Conservation (phyloP, 2,797 vertebrate genomes). For the Myripristis jacobus region DNA sequence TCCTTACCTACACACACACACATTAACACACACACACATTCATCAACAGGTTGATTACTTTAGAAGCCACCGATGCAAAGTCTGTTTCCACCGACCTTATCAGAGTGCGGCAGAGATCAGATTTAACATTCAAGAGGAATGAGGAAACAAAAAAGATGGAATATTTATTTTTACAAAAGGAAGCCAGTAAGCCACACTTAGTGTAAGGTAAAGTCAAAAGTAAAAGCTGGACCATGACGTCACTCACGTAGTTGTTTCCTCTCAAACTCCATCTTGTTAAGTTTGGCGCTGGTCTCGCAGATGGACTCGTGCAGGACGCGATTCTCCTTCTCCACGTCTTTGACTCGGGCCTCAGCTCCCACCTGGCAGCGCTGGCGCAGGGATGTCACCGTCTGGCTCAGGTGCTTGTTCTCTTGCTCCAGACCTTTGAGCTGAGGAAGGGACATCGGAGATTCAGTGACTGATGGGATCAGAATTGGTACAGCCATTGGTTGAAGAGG, state of each 20-base stretch:
- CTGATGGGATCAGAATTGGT: not conserved
- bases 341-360: conserved; percentile 93
- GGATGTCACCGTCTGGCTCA: conserved; percentile 91
- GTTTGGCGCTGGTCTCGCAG: conserved; percentile 92
- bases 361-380: conserved; percentile 95
- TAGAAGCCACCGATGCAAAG: not conserved
- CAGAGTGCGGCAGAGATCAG: no score
- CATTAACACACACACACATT: not conserved
- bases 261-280: conserved; percentile 96
- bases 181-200: not conserved
- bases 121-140: not conserved
- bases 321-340: conserved; percentile 97
- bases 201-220: no score
- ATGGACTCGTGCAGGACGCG: conserved; percentile 96
- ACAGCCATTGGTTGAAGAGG: not conserved
- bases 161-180: not conserved
- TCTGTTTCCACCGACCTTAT: no score
- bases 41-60: not conserved
- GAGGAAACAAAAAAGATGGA: not conserved
- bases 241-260: conserved; percentile 89
- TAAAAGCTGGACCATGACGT: not conserved
- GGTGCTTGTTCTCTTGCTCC: conserved; percentile 95
- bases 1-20: conserved; percentile 83
- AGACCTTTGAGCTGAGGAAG: conserved; percentile 89
- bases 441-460: conserved; percentile 5